phyloP scores from a whole-genome alignment of 2,113 vertebrate species.

The Brachyhypopomus occidentalis region DNA sequence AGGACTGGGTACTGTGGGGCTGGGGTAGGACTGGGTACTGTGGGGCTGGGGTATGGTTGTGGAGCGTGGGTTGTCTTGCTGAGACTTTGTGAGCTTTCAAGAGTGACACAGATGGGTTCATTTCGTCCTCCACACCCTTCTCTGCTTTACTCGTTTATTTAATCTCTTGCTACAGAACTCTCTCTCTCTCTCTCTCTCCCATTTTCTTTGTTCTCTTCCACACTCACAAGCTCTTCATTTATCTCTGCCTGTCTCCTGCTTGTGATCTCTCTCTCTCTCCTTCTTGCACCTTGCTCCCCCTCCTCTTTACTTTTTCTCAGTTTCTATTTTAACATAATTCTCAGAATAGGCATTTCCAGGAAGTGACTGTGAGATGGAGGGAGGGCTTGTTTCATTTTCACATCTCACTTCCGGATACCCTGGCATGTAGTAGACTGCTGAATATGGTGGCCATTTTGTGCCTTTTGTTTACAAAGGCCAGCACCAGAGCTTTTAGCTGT shows the following conservation, averaged over 20 bases:
- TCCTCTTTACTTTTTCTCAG: not conserved
- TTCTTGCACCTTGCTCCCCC: constrained; percentile 4
- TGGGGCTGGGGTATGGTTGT: too few species aligned
- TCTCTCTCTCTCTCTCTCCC: not conserved
- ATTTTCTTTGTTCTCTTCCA: constrained; percentile 37
- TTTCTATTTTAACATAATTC: constrained; percentile 16
- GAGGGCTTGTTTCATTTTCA: constrained; percentile 52
- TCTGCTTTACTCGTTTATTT: constrained; percentile 2
- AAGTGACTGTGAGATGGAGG: constrained; percentile 8
- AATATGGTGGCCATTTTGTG: constrained; percentile 45
- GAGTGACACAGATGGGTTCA: constrained; percentile 37
- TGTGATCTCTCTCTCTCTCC: constrained; percentile 1
- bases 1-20: too few species aligned
- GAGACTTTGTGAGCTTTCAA: constrained; percentile 30
- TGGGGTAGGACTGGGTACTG: too few species aligned
- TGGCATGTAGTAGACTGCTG: constrained; percentile 61
- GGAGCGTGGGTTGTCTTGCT: not conserved
- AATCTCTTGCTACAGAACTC: too few species aligned
- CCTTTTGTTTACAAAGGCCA: constrained; percentile 55
- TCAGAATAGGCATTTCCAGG: constrained; percentile 38
- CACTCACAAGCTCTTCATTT: constrained; percentile 28
- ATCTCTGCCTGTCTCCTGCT: not conserved
- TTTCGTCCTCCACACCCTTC: not conserved
- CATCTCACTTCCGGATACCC: constrained; percentile 60
- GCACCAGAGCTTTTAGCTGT: not conserved